Conservation (phyloP, 1,140 invertebrate genomes). For the Goniozus legneri region DNA sequence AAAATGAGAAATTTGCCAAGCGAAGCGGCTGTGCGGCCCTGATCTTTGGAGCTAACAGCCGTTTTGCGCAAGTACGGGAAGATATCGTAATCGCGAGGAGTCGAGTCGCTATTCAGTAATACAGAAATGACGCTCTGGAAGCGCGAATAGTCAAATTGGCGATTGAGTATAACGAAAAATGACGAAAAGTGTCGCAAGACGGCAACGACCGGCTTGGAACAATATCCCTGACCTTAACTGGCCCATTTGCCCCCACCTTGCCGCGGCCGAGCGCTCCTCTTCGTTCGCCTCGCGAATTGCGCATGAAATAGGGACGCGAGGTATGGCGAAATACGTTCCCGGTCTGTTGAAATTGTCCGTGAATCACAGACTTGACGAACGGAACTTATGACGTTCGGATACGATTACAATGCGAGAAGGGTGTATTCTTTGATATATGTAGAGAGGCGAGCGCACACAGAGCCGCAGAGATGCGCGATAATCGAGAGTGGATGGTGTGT, state of each 20-base stretch:
- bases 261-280: slow-evolving; percentile 19
- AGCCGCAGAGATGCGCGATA: background rate
- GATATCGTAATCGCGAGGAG: slow-evolving; percentile 18
- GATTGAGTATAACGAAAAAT: too few species aligned
- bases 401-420: background rate
- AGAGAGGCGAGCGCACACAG: background rate
- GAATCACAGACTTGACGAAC: slow-evolving; percentile 37
- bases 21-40: slow-evolving; percentile 19
- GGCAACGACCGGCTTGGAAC: slow-evolving; percentile 28
- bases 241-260: slow-evolving; percentile 47
- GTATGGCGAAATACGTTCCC: slow-evolving; percentile 41
- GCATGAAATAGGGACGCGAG: slow-evolving; percentile 30
- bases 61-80: slow-evolving; percentile 29
- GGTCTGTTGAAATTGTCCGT: slow-evolving; percentile 44
- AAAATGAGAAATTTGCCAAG: too few species aligned
- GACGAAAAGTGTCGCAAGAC: too few species aligned
- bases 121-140: too few species aligned
- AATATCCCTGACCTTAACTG: slow-evolving; percentile 50
- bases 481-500: background rate
- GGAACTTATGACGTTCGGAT: slow-evolving; percentile 16
- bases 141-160: too few species aligned
- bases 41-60: slow-evolving; percentile 21
- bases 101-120: too few species aligned
- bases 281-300: slow-evolving; percentile 35
- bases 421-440: too few species aligned